Conservation (phyloP, 2,113 vertebrate species). For the Charadrius vociferus region DNA sequence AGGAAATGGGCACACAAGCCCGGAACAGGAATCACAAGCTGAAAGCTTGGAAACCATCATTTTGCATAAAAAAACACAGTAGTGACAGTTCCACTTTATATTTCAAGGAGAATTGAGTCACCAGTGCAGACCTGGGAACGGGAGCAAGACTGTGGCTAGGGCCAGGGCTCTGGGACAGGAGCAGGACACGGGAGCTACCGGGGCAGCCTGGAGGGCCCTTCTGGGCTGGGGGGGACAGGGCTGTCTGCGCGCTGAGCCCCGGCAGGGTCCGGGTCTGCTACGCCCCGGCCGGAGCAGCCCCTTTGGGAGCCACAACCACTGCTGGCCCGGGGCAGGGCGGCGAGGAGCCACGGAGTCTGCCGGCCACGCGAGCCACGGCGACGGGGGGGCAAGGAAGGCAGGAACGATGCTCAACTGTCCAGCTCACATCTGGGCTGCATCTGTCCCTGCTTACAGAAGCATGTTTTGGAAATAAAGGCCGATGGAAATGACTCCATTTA, state of each 20-base stretch:
- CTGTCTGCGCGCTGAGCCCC: neutral
- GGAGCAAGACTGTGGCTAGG: neutral
- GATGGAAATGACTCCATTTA: neutral
- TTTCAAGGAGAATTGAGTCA: neutral
- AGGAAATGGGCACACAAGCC: neutral
- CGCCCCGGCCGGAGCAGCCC: neutral
- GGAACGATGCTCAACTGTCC: neutral
- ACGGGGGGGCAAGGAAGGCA: neutral
- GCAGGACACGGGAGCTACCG: fast-evolving
- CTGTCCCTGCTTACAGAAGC: neutral
- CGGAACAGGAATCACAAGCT: neutral
- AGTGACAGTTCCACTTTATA: neutral
- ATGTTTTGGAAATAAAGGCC: neutral
- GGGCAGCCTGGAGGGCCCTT: neutral
- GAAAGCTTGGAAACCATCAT: neutral
- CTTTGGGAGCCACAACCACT: neutral
- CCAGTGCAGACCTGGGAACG: neutral
- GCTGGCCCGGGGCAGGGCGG: neutral
- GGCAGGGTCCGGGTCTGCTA: fast-evolving
- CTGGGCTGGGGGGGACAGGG: neutral
- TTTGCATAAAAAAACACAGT: neutral
- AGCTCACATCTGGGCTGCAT: neutral
- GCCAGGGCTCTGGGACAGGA: neutral
- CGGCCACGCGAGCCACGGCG: fast-evolving
- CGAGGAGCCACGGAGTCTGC: fast-evolving